A percentile compares a stretch with the other conserved stretches of the same genome.
phyloP scores from a whole-genome alignment of 2,888 invertebrate species.

The Embidobia sp. region DNA sequence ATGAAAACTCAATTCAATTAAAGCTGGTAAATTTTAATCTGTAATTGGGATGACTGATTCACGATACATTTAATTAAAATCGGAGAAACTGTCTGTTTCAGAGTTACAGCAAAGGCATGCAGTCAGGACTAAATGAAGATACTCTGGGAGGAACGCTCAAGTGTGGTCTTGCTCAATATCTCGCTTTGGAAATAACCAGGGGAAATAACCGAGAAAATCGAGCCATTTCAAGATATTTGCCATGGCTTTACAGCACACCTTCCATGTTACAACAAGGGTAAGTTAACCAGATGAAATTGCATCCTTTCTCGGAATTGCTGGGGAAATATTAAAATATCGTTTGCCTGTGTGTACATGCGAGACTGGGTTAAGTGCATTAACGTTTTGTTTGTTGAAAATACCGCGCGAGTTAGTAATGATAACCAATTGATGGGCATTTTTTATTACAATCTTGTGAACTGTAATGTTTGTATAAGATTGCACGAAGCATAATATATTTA shows the following conservation, averaged over 20 bases:
- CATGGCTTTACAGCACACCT: constrained; percentile 94
- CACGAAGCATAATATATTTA: constrained; percentile 2
- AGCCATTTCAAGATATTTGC: constrained; percentile 90
- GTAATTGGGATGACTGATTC: too few species aligned
- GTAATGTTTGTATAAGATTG: constrained; percentile 3
- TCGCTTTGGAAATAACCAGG: constrained; percentile 96
- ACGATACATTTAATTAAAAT: too few species aligned
- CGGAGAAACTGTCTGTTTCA: too few species aligned
- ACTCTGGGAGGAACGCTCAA: constrained; percentile 98
- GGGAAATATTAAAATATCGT: constrained; percentile 12
- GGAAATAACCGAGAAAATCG: constrained; percentile 92
- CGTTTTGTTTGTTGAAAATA: not conserved
- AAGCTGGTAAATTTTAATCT: too few species aligned
- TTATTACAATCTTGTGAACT: constrained; percentile 9
- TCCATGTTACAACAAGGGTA: constrained; percentile 92
- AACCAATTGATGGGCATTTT: constrained; percentile 17
- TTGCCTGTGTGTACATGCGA: not conserved
- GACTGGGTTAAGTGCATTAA: not conserved
- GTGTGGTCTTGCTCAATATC: constrained; percentile 95
- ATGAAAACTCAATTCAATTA: too few species aligned
- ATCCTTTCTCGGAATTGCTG: constrained; percentile 8
- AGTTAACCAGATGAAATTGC: constrained; percentile 55
- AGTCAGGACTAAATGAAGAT: constrained; percentile 93
- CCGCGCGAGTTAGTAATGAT: not conserved
- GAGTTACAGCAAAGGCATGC: constrained; percentile 88